phyloP scores from a whole-genome alignment of 2,797 vertebrate species.

The Pipistrellus pipistrellus region DNA sequence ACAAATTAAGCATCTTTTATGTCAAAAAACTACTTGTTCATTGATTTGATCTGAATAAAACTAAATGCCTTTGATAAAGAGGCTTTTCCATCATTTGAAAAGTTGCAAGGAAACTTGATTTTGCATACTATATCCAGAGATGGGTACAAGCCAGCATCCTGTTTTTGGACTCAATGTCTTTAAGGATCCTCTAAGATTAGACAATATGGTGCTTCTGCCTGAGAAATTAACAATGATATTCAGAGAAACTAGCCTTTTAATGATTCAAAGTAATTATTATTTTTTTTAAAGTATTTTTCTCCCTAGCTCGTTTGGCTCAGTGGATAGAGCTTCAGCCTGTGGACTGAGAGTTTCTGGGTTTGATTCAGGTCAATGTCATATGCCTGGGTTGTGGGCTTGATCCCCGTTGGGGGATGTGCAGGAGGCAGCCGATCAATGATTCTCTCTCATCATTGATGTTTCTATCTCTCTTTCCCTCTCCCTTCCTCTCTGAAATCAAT shows the following conservation, averaged over 20 bases:
- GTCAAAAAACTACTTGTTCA: conserved; percentile 34
- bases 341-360: too few species aligned
- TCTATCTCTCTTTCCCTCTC: too few species aligned
- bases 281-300: background rate
- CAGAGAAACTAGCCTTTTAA: conserved; percentile 35
- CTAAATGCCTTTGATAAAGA: conserved; percentile 6
- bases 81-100: background rate
- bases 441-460: too few species aligned
- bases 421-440: too few species aligned
- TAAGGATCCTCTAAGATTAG: background rate
- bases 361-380: too few species aligned
- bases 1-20: background rate
- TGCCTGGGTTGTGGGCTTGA: too few species aligned
- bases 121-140: background rate
- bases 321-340: too few species aligned
- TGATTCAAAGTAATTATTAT: conserved; percentile 15
- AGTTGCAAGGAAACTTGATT: background rate
- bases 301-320: too few species aligned
- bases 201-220: background rate
- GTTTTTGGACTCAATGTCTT: background rate
- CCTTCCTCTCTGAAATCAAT: too few species aligned
- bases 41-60: conserved; percentile 33
- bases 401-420: too few species aligned
- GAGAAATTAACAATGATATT: background rate
- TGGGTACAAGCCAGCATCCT: background rate